Percentiles rank a stretch among this genome's conserved stretches.
phyloP scores from a whole-genome alignment of 2,113 vertebrate species.

The Ceyx cyanopectus region DNA sequence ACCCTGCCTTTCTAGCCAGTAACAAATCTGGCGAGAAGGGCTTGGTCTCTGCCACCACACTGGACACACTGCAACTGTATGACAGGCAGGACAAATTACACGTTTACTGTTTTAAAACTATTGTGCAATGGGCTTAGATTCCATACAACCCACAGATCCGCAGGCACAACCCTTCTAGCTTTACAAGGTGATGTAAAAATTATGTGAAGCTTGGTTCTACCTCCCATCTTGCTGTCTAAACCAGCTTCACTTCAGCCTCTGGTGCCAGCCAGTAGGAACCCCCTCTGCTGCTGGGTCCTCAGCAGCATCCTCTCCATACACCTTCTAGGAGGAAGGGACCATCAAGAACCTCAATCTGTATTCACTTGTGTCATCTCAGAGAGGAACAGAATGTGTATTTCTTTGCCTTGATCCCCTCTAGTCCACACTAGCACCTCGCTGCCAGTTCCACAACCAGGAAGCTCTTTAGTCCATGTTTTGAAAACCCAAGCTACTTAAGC shows the following conservation, averaged over 20 bases:
- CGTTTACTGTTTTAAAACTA: not conserved
- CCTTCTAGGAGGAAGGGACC: not conserved
- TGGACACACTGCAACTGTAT: not conserved
- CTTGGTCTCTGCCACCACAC: not conserved
- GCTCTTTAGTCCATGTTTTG: not conserved
- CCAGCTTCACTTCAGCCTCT: not conserved
- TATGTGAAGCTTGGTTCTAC: fast-evolving
- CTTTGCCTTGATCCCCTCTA: not conserved
- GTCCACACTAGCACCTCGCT: not conserved
- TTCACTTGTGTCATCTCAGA: not conserved
- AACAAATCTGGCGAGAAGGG: not conserved
- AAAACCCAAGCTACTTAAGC: not conserved
- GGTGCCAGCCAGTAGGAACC: not conserved
- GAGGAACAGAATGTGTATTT: no score
- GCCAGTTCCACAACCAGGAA: not conserved
- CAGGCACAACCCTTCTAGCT: not conserved
- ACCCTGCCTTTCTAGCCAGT: not conserved
- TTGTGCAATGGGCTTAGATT: not conserved
- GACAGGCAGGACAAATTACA: fast-evolving
- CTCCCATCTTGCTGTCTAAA: not conserved
- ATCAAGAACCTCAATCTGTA: not conserved
- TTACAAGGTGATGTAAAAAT: not conserved
- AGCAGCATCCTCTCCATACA: not conserved
- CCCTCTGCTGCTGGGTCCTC: not conserved
- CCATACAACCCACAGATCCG: not conserved